Base-by-base conservation (phyloP, 2,797 vertebrate species). In the Helostoma temminkii region DNA sequence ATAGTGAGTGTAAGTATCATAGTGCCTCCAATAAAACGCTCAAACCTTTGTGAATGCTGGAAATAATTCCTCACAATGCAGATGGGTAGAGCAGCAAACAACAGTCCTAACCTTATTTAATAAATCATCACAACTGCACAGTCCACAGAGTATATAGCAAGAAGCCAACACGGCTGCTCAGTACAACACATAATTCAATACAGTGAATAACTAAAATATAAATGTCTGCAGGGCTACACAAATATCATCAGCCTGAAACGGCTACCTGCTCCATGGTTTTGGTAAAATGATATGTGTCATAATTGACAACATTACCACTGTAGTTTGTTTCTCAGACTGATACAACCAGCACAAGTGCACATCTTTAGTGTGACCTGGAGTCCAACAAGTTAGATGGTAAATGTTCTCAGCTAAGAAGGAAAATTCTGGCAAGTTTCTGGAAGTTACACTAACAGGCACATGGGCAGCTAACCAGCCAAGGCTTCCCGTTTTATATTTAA, bases 71-170 rank as follows among this genome's bases (percentile, higher is more conserved):
- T 7, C 6, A 41, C 47, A 64, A 70, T 49, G 58, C 58, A 28
- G 45, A 68, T 53, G 56, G 63, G 43, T 37, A 28, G 49, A 59
- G 66, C 50, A 45, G 71, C 14, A 63, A 39, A 19, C 15, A 30
- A 30, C 19, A 24, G 66, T 49, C 61, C 59, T 45, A 4, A 24
- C 28, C 62, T 28, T 7, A 9, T 55, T 80, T 49, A 73, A 80
- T 68, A 80, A 86, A 82, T 80, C 81, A 79, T 64, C 58, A 74
- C 55, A 81, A 42, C 48, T 42, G 45, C 36, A 2, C 0, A 26
- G 52, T 58, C 81, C 64, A 49, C 66, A 8, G 69, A 65, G 74
- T 7, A 45, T 7, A 45, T 0, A 59, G 30, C 42, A 28, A 45
- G 43, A 30, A 63, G 39, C 59, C 66, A 25, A 63, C 24, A 24